Base-by-base conservation (phyloP, 2,797 vertebrate species). In the Melanitta fusca region DNA sequence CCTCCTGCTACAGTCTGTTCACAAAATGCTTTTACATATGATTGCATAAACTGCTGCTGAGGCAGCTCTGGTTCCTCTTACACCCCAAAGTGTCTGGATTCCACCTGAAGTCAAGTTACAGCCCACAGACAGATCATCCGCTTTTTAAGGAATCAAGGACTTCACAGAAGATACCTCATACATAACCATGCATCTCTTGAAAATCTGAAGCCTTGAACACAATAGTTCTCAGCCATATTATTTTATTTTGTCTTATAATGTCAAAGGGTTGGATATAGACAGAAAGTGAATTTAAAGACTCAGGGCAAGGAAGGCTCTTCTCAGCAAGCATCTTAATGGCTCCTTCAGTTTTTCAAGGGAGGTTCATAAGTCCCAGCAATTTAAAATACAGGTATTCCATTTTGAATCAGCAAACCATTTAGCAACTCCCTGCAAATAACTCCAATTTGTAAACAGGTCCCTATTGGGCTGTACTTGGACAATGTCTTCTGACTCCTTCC, bases 261-360 rank as follows among this genome's bases (percentile, higher is more conserved):
- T 24, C 24, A 64, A 73, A 74, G 4, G 6, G n/a, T 30, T 57
- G 8, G 14, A 69, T 25, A 16, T 8, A 8, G 19, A 61, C 3
- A 87, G 39, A 86, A 92, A 43, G 11, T 2, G 56, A 89, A 60
- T 65, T 74, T 84, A 49, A 84, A 47, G 27, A 49, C 16, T 71
- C 7, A 12, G 8, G 36, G 18, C 4, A 89, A 85, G 8, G 4
- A 84, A 1, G 5, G 12, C 1, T 71, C 7, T 39, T 62, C 9
- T 51, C 56, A 45, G 15, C 13, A 22, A 62, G 3, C 56, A 11
- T 60, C 27, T 53, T 64, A 70, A 21, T 32, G 17, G 4, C 6
- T 90, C 30, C 21, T 80, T 85, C 49, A 80, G 24, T 53, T 90
- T 84, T 68, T 85, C 45, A 61, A 71, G 30, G 8, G 20, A 83